Conservation (phyloP, 2,113 vertebrate genomes). For the Ammodytes dubius region DNA sequence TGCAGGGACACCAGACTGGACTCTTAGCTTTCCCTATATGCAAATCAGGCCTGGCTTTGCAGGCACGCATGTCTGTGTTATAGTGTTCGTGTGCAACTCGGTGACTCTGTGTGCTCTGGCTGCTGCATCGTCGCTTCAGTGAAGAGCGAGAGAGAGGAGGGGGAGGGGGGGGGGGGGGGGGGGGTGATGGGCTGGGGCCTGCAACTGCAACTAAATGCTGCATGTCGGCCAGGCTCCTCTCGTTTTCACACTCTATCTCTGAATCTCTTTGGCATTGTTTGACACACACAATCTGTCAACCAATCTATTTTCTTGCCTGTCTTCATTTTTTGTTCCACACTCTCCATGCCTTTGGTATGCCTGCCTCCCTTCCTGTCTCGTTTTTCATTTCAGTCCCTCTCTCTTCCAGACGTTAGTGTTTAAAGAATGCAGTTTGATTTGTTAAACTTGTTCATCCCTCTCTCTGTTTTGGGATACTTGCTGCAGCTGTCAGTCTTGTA, state of each 20-base stretch:
- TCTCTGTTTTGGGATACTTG: background rate
- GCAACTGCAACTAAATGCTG: slow-evolving; percentile 36
- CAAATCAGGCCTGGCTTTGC: slow-evolving; percentile 59
- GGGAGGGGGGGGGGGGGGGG: too few species aligned
- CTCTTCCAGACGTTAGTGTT: background rate
- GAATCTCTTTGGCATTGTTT: slow-evolving; percentile 21
- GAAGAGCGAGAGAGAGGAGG: slow-evolving; percentile 17
- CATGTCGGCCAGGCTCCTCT: slow-evolving; percentile 37
- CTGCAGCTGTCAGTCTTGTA: slow-evolving; percentile 7
- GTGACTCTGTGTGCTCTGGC: slow-evolving; percentile 25
- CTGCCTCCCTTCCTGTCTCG: background rate
- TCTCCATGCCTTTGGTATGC: slow-evolving; percentile 1
- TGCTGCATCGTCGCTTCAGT: slow-evolving; percentile 51
- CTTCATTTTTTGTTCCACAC: background rate
- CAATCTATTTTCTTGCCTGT: background rate
- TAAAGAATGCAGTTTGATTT: slow-evolving; percentile 29
- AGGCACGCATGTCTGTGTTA: slow-evolving; percentile 21
- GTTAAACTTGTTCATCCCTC: slow-evolving; percentile 15
- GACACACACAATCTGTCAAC: slow-evolving; percentile 23
- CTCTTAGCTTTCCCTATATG: slow-evolving; percentile 62
- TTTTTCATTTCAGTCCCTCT: background rate
- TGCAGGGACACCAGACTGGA: slow-evolving; percentile 45
- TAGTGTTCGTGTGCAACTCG: slow-evolving; percentile 7
- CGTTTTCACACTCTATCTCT: slow-evolving; percentile 36
- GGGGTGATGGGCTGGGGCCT: background rate